Percentiles rank a stretch among this genome's conserved stretches.
phyloP scores from a whole-genome alignment of 2,888 invertebrate species.

The Leistus spinibarbis region DNA sequence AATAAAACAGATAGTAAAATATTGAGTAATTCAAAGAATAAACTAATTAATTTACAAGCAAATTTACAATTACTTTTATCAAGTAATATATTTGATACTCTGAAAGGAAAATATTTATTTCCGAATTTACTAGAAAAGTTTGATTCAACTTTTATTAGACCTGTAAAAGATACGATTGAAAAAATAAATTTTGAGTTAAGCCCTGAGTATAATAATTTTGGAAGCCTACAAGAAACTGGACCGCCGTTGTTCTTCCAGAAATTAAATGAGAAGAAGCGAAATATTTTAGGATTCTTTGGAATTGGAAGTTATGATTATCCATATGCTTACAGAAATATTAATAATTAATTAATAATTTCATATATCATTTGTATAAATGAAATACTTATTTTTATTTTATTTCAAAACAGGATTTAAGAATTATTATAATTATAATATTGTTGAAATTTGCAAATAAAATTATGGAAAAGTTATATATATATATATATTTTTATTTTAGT shows the following conservation, averaged over 20 bases:
- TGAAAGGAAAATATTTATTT: constrained; percentile 18
- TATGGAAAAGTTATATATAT: no score
- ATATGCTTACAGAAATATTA: constrained; percentile 1
- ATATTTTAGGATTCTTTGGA: constrained; percentile 19
- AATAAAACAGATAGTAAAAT: no score
- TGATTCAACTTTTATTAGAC: constrained; percentile 7
- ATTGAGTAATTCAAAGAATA: constrained; percentile 8
- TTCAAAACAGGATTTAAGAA: no score
- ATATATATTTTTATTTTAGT: no score
- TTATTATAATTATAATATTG: no score
- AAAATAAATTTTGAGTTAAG: constrained; percentile 30
- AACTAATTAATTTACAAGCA: constrained; percentile 10
- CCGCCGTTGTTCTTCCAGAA: constrained; percentile 15
- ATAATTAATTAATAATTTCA: not conserved
- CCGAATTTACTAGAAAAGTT: constrained; percentile 14
- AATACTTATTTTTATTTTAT: no score
- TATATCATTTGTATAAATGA: no score
- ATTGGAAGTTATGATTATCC: constrained; percentile 27
- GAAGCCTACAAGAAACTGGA: not conserved
- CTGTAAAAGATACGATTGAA: constrained; percentile 20
- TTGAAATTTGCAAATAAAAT: no score
- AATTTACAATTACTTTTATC: not conserved
- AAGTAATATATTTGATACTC: not conserved
- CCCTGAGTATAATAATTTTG: constrained; percentile 28
- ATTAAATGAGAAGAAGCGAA: constrained; percentile 21